phyloP scores from a whole-genome alignment of 2,888 invertebrate species.

The Pseudanteris insignis region DNA sequence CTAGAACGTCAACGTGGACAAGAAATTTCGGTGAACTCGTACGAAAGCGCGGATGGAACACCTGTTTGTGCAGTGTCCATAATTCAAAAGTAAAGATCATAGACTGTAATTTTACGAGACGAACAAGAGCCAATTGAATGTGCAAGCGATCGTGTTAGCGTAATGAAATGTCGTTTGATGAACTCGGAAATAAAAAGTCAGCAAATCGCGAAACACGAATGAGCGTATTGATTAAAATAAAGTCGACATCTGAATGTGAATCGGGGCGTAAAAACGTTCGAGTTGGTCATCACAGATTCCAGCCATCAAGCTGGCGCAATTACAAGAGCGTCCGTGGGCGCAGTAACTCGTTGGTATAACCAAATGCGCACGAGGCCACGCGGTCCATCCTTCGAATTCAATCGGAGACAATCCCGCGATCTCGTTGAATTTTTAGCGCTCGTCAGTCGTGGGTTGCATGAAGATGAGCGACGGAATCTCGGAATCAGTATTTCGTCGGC shows the following conservation, averaged over 20 bases:
- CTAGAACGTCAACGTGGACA: too few species aligned
- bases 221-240: slow-evolving; percentile 24
- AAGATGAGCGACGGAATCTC: slow-evolving; percentile 17
- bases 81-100: too few species aligned
- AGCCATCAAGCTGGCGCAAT: slow-evolving; percentile 17
- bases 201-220: too few species aligned
- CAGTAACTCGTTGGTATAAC: slow-evolving; percentile 6
- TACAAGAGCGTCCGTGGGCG: too few species aligned
- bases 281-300: slow-evolving; percentile 25
- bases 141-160: too few species aligned
- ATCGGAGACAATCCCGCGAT: slow-evolving; percentile 28
- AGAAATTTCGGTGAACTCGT: too few species aligned
- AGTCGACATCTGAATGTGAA: slow-evolving; percentile 10
- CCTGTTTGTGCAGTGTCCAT: too few species aligned
- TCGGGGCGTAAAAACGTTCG: slow-evolving; percentile 6
- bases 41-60: too few species aligned
- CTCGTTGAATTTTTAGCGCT: slow-evolving; percentile 33
- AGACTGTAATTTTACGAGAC: too few species aligned
- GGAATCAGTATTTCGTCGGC: slow-evolving; percentile 32
- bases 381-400: slow-evolving; percentile 25
- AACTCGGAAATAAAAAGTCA: too few species aligned
- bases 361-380: slow-evolving; percentile 19
- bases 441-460: slow-evolving; percentile 26
- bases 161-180: too few species aligned
- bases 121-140: too few species aligned